Base-by-base conservation (phyloP, 2,888 invertebrate species). In the Pachymerium ferrugineum region DNA sequence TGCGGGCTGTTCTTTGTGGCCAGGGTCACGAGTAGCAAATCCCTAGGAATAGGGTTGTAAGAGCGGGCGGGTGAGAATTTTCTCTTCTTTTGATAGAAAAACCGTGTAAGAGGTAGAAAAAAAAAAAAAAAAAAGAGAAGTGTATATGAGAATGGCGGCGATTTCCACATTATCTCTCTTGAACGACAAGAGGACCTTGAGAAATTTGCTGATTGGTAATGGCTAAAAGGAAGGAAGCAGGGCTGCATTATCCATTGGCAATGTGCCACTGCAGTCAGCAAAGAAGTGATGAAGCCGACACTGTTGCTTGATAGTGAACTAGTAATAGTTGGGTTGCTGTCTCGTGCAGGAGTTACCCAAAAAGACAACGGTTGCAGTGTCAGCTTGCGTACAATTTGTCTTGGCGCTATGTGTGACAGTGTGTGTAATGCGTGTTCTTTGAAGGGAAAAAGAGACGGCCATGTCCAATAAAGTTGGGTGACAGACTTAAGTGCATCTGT, bases 161-260 rank as follows among this genome's bases (percentile, higher is more conserved):
- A 31, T 69, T 33, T 69, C 33, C 33, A 71, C 38, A 71, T 38
- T 38, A 38, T 38, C 35, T 71, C 25, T 19, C 35, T 71, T 19
- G 33, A n/a, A 28, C 35, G 35, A 71, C 72, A 28, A 31, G 47
- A 54, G 72, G 54, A 47, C 54, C 54, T 33, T 72, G 72, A 35
- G 72, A 72, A 72, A 72, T 72, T 72, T 72, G 72, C 72, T 72
- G 72, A 72, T 72, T 72, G 72, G 72, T 72, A 72, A 72, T 31
- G 69, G 30, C 30, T 69, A 31, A 69, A 31, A 33, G 69, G 69
- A 30, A 31, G 69, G 69, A 30, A 69, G 69, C 25, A 29, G 29
- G 31, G 69, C 33, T 69, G 69, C 69, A 30, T 69, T 69, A 30
- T 33, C 33, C 33, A 69, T 69, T 69, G 69, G 69, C 69, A 30